A percentile compares a stretch with the other conserved stretches of the same genome.
phyloP scores from a whole-genome alignment of 2,113 vertebrate species.

The Parus major region DNA sequence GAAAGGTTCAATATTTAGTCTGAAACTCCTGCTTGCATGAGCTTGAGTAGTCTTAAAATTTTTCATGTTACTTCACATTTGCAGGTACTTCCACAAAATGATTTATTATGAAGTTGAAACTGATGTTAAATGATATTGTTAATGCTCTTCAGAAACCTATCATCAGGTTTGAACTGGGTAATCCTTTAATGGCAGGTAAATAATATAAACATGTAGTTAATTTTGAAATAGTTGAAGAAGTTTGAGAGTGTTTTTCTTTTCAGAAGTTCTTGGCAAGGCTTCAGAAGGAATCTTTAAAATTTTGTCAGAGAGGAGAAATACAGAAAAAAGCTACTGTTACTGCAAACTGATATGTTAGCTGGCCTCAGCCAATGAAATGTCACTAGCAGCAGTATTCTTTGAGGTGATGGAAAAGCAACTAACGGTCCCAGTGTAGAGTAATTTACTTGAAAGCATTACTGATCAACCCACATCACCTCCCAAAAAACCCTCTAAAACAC shows the following conservation, averaged over 20 bases:
- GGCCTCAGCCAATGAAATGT: background rate
- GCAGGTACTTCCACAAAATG: background rate
- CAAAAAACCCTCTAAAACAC: background rate
- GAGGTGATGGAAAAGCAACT: background rate
- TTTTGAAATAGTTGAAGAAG: background rate
- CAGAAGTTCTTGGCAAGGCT: background rate
- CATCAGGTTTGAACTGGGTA: background rate
- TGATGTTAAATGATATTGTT: background rate
- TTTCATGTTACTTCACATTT: background rate
- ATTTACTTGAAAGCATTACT: background rate
- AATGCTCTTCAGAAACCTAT: background rate
- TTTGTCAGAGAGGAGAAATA: background rate
- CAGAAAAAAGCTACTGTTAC: background rate
- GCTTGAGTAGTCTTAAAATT: background rate
- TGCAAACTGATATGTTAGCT: background rate
- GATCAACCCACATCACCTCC: background rate
- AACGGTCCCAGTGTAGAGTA: background rate
- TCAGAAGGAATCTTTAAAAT: background rate
- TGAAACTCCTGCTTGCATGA: background rate
- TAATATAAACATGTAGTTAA: background rate
- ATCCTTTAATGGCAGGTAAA: background rate
- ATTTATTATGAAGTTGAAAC: background rate
- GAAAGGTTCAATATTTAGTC: background rate
- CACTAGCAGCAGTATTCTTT: background rate
- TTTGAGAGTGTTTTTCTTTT: background rate